phyloP scores from a whole-genome alignment of 2,888 invertebrate species.

The Chrysolina haemoptera region DNA sequence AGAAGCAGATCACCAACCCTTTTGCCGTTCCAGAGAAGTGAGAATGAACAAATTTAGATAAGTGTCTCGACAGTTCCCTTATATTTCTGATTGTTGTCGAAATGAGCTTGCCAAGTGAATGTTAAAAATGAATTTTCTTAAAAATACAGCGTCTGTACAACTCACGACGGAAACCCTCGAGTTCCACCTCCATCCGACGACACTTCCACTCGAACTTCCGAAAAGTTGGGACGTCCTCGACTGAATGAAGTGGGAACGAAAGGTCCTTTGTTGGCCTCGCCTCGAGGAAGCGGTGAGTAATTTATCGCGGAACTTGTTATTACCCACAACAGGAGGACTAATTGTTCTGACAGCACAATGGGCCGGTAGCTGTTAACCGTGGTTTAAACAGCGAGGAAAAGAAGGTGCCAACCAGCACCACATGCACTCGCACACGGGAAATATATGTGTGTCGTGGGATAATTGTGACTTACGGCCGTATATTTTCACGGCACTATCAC shows the following conservation, averaged over 20 bases:
- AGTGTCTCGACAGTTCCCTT: too few relatives aligned
- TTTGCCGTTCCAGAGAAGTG: too few relatives aligned
- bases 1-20: too few relatives aligned
- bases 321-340: slow-evolving; percentile 33
- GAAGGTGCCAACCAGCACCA: slow-evolving; percentile 20
- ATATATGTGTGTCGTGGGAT: background rate
- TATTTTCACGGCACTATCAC: too few relatives aligned
- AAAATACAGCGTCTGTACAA: too few relatives aligned
- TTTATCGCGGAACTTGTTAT: slow-evolving; percentile 35
- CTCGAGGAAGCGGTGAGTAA: slow-evolving; percentile 23
- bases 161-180: background rate
- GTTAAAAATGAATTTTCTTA: too few relatives aligned
- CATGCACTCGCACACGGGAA: background rate
- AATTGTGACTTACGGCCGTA: background rate
- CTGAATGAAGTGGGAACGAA: slow-evolving; percentile 23
- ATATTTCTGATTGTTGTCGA: too few relatives aligned
- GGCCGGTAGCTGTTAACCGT: slow-evolving; percentile 32
- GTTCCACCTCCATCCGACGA: background rate
- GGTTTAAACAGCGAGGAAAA: slow-evolving; percentile 18
- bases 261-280: slow-evolving; percentile 24
- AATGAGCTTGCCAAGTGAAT: too few relatives aligned
- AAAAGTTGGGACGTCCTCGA: background rate
- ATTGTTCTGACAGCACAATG: slow-evolving; percentile 39
- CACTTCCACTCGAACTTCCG: slow-evolving; percentile 6
- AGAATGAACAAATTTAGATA: too few relatives aligned